Evolutionary conservation across 1,140 invertebrate genomes (phyloP), one percentile per base, ranked within the genome.

Genomic region (Lasaia peninsularis): DNA sequence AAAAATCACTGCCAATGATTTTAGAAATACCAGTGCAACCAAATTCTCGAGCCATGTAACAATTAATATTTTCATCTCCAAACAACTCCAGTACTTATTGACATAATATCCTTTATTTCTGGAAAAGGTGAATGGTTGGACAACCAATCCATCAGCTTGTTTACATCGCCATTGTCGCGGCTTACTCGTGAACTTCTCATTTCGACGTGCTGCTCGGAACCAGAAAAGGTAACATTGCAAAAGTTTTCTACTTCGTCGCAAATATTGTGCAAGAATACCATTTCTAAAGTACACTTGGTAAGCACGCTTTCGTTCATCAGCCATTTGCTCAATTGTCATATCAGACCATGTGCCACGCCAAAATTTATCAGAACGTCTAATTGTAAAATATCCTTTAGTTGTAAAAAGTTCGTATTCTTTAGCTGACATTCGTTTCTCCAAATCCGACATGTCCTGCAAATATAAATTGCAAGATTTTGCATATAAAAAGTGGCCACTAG

Each of bases 311-410:
- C 32, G 7, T 33, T 33, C 11, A 35, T 12, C 6, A n/a, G 0
- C 6, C 32, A 18, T 24, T n/a, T 52, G 31, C n/a, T 52, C 50
- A 10, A 52, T 52, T 0, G n/a, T 12, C 28, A 33, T 52, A 18
- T 52, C 28, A 6, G 50, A 32, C 31, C 24, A 52, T 11, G 16
- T 14, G 3, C 50, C 50, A 31, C 8, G 2, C 16, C 35, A 37
- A 20, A 14, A 18, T 18, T 11, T 35, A 9, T 34, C 34, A 10
- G 14, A 1, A 9, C 54, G 21, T 28, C 18, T 56, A 9, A 56
- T 33, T 9, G 54, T 48, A 35, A 56, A 48, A 24, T 14, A 56
- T 9, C 54, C 37, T 56, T 52, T 51, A 9, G 12, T 18, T 44
- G 37, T 12, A 56, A 44, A 56, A 10, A 14, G 7, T 32, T 56